Base-by-base conservation (phyloP, 2,113 vertebrate species). In the Pelecanus crispus region DNA sequence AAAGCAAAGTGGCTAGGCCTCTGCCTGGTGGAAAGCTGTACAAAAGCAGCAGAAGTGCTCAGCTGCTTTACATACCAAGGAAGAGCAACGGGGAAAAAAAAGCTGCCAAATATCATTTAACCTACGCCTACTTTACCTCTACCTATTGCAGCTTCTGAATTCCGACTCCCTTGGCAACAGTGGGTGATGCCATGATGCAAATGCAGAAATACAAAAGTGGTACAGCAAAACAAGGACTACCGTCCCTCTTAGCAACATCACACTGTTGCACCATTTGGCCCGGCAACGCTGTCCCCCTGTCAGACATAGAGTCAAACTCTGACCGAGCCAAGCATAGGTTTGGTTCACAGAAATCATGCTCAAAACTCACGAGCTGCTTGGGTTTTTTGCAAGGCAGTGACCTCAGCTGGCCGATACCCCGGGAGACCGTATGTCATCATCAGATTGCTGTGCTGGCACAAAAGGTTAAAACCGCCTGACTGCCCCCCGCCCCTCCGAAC, bases 221-320 rank as follows among this genome's bases (percentile, higher is more conserved):
- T 49, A 31, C 56, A 90, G 40, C 26, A 87, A 81, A 88, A 55
- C 5, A 59, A 79, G 56, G 44, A 42, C 22, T 32, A 40, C 22
- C 11, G 31, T 31, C 67, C 49, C 65, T 22, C 34, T 77, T 40
- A 38, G 58, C 24, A 86, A 16, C 21, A 44, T 38, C 1, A 1
- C 19, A 22, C 44, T 34, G 14, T n/a, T 29, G n/a, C n/a, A 59
- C 16, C 1, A 1, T 38, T 77, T 78, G 67, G 47, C 26, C 20
- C 2, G 1, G 18, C 1, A 0, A 47, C 32, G 29, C 40, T 42
- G 13, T 29, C 5, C 16, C 24, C 15, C 22, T 0, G 0, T 63
- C 34, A 61, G 49, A 67, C 34, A 28, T 0, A 10, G 28, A 81
- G 26, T 29, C 42, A 36, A 83, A 44, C 28, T 81, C 86, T 40